Base-by-base conservation (phyloP, 2,797 vertebrate species). In the Huso huso region DNA sequence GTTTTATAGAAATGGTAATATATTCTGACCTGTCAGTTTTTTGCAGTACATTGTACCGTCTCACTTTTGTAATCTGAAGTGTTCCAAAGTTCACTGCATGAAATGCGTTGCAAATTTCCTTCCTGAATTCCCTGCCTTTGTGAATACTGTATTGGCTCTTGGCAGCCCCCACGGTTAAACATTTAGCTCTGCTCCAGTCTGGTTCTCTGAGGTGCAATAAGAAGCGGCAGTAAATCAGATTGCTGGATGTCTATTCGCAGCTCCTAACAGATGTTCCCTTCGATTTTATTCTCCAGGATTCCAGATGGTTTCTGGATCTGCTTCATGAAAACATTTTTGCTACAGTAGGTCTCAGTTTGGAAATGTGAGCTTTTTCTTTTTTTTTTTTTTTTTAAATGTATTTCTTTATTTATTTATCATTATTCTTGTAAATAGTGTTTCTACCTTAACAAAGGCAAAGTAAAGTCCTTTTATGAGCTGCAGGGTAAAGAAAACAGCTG, bases 301-400 rank as follows among this genome's bases (percentile, higher is more conserved):
- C 55, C 55, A 58, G 55, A 13, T 58, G 55, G 55, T n/a, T 58
- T 58, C 55, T n/a, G 55, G 55, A 58, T 58, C 37, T 37, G 37
- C 37, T 37, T 37, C 37, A 37, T 37, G 37, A 37, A 37, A 37
- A 37, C 5, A 37, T 37, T 37, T 37, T 5, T 37, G 55, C 55
- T 58, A 58, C 55, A 58, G 55, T 58, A 58, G 12, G 55, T 58
- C 55, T 58, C 55, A 58, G 55, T 58, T 58, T 58, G 55, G 55
- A 58, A 58, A 58, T 58, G 55, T 58, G 11, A 58, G 55, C 55
- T 7, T 58, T 58, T 58, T 58, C 55, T 13, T 58, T 13, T 12
- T 57, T 10, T 57, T n/a, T n/a, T 58, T 58, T 58, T 18, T 5
- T 37, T 37, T 37, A 5, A 37, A 37, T 37, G 37, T 1, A 37